Evolutionary conservation across 2,888 invertebrate species (phyloP), one percentile per base, ranked within the genome.

Genomic region (Caenorhabditis parvicauda): DNA sequence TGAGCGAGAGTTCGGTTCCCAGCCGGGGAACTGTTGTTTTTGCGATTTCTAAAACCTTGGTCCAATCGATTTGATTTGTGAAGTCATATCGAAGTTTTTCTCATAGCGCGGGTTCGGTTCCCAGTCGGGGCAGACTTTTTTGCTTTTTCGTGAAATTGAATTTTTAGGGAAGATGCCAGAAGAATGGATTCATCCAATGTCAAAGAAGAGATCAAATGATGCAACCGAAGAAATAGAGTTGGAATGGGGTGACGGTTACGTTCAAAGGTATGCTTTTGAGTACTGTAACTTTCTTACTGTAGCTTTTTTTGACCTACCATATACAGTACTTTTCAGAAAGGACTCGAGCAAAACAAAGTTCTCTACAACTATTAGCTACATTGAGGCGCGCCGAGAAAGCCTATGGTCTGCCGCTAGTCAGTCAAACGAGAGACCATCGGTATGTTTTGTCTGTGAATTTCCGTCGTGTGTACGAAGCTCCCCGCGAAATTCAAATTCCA

Each of bases 341-440:
- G 70, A 70, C 49, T 72, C 72, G 14, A 70, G 56, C 39, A 56
- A 54, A 52, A 72, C 72, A 14, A 72, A 72, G 57, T 72, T 72
- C 60, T 70, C 72, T 9, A 72, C 72, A 2, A 66, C 66, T 17
- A 70, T 72, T 9, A 64, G 68, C 9, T 72, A 69, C 45, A 72
- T 72, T 37, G 72, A 72, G 37, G 67, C 70, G 0, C 49, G 70
- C 52, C 53, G 70, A 43, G 62, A 63, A 37, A 67, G 70, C 46
- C 56, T 70, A 21, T 70, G 70, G 70, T 66, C 66, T 19, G 56
- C 53, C 14, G 63, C 61, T 6, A 59, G 54, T 56, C 61, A 59
- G 22, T 54, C 52, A 14, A 65, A 59, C 43, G 57, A 57, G 42
- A 54, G n/a, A n/a, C n/a, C n/a, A n/a, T n/a, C 59, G 38, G 55